Evolutionary conservation across 2,113 vertebrate genomes (phyloP).

Genomic region (Tenrec ecaudatus): DNA sequence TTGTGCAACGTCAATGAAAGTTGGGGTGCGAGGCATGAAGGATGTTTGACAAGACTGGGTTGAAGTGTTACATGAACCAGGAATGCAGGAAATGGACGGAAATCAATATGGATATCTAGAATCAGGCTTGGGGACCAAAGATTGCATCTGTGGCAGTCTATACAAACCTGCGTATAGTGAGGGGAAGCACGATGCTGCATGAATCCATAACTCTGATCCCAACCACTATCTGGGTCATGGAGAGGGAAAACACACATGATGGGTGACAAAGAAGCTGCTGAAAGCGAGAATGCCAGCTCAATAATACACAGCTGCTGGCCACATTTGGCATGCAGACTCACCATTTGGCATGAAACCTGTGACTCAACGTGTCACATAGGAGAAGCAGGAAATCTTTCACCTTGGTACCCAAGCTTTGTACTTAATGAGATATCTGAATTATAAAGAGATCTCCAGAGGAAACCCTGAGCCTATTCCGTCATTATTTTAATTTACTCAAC

Average conservation of each 20-base stretch:
- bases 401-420: no score
- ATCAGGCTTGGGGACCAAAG: no score
- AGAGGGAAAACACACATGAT: not conserved
- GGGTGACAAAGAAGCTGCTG: accelerated
- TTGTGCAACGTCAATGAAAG: not conserved
- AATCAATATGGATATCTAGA: not conserved
- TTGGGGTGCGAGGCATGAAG: no score
- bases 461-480: no score
- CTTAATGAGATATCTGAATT: not conserved
- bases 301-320: not conserved
- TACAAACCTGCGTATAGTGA: no score
- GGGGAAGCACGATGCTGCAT: not conserved
- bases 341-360: not conserved
- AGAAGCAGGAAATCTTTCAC: not conserved
- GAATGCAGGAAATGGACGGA: not conserved
- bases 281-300: not conserved
- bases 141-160: not conserved
- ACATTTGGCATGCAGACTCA: not conserved
- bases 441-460: not conserved
- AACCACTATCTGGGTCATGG: not conserved
- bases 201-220: not conserved
- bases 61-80: accelerated
- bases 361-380: no score
- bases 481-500: not conserved
- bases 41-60: not conserved